Evolutionary conservation across 2,888 invertebrate genomes (phyloP).

Genomic region (Dryobota labecula): DNA sequence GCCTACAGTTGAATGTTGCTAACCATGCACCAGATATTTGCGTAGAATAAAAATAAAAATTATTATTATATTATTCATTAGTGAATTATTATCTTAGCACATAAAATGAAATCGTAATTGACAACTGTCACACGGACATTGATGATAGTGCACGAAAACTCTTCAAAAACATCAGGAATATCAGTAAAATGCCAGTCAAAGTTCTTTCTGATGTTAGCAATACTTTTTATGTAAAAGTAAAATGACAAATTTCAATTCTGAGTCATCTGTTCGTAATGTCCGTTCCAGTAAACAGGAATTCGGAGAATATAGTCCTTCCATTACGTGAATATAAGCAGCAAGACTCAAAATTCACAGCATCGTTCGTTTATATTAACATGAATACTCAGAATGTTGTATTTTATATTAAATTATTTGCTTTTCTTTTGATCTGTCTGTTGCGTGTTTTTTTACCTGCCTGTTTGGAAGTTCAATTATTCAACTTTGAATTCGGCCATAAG

Average conservation of each 20-base stretch:
- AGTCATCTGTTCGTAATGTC: slow-evolving; percentile 42
- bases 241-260: slow-evolving; percentile 35
- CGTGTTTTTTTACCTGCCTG: background rate
- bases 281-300: slow-evolving; percentile 43
- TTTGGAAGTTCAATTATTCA: background rate
- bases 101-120: too few relatives aligned
- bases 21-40: slow-evolving; percentile 18
- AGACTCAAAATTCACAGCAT: slow-evolving; percentile 8
- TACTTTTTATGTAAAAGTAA: slow-evolving; percentile 2
- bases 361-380: slow-evolving; percentile 17
- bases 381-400: slow-evolving; percentile 12
- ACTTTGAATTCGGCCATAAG: background rate
- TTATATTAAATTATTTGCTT: background rate
- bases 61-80: too few relatives aligned
- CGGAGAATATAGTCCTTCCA: slow-evolving; percentile 42
- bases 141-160: background rate
- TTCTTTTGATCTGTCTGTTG: background rate
- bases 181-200: background rate
- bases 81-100: too few relatives aligned
- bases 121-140: background rate
- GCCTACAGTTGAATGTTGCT: slow-evolving; percentile 7
- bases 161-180: background rate
- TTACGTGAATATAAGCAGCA: slow-evolving; percentile 30
- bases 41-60: too few relatives aligned
- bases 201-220: background rate